Conservation (phyloP, 2,113 vertebrate genomes). For the Polyodon spathula region DNA sequence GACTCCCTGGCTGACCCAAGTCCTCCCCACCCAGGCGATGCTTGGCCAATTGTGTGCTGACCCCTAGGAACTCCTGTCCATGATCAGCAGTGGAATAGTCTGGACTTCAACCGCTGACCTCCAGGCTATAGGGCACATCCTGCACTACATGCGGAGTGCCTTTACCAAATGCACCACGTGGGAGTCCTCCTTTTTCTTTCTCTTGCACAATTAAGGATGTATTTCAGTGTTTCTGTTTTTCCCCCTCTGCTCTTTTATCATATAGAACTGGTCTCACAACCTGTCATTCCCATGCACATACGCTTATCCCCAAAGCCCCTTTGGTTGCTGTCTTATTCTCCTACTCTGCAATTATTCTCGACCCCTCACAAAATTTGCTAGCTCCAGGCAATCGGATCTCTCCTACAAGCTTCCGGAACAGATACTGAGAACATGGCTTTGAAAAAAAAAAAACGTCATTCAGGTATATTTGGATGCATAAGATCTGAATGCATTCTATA, state of each 20-base stretch:
- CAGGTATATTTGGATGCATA: conserved; percentile 6
- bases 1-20: too few relatives aligned
- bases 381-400: conserved; percentile 18
- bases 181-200: conserved; percentile 7
- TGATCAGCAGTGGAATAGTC: too few relatives aligned
- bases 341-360: conserved; percentile 21
- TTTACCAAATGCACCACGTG: too few relatives aligned
- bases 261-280: conserved; percentile 10
- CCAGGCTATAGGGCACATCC: too few relatives aligned
- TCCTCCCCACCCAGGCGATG: too few relatives aligned
- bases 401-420: conserved; percentile 3
- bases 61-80: too few relatives aligned
- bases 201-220: conserved; percentile 12
- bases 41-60: too few relatives aligned
- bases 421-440: conserved; percentile 8
- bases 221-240: conserved; percentile 14
- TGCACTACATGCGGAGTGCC: too few relatives aligned
- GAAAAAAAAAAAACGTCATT: conserved; percentile 1
- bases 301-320: conserved; percentile 16
- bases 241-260: conserved; percentile 10
- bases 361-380: conserved; percentile 14
- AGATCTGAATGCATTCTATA: conserved; percentile 4
- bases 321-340: conserved; percentile 17
- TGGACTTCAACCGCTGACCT: too few relatives aligned
- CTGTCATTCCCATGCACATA: conserved; percentile 14